Conservation (phyloP, 2,113 vertebrate genomes). For the Nannospalax galili region DNA sequence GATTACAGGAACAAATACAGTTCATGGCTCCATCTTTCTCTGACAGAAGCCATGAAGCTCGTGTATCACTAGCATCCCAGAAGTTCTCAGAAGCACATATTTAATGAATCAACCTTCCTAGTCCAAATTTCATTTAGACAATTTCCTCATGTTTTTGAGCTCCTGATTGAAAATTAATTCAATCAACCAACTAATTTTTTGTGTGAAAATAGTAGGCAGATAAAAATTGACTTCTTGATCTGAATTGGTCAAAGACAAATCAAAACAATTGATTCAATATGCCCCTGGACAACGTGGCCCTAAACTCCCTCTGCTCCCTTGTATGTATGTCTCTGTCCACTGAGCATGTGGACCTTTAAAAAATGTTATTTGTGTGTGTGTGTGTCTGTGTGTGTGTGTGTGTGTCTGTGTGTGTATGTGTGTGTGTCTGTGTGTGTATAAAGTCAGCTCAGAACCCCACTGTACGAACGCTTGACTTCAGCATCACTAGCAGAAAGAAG, state of each 20-base stretch:
- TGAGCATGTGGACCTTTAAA: not conserved
- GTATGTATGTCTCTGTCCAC: not conserved
- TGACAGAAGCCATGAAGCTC: not conserved
- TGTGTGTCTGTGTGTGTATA: not conserved
- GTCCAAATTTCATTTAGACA: not conserved
- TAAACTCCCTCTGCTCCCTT: not conserved
- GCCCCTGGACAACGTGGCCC: not conserved
- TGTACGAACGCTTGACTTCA: fast-evolving
- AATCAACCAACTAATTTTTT: not conserved
- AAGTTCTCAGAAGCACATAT: not conserved
- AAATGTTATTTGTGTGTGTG: not conserved
- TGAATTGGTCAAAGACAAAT: not conserved
- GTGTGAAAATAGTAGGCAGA: not conserved
- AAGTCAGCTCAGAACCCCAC: not conserved
- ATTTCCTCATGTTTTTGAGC: not conserved
- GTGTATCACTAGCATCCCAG: not conserved
- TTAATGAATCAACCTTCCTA: not conserved
- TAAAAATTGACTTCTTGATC: not conserved
- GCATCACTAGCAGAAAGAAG: not conserved
- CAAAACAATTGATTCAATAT: not conserved
- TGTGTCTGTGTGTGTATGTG: not conserved
- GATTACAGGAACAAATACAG: not conserved
- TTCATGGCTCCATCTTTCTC: not conserved
- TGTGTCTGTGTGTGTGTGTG: not conserved
- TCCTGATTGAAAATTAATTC: not conserved